Base-by-base conservation (phyloP, 2,113 vertebrate species). In the Oreocharis arfaki region DNA sequence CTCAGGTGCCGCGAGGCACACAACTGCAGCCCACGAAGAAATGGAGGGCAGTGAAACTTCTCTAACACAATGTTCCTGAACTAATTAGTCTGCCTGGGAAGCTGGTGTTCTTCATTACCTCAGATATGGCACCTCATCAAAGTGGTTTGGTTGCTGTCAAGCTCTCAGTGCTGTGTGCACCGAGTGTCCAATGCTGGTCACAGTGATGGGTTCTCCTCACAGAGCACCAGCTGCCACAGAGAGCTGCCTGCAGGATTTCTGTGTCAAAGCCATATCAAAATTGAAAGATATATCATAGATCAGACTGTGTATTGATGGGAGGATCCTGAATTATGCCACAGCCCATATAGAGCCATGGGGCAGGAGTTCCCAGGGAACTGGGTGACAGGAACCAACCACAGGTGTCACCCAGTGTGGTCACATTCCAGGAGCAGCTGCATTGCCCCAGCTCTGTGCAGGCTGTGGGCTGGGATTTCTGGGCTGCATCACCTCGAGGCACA, bases 141-240 rank as follows among this genome's bases (percentile, higher is more conserved):
- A 41, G 75, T 7, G 44, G 7, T 35, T n/a, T 52, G 2, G 0
- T 22, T 28, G 33, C 24, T 61, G 67, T 83, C 41, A 44, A 41
- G 68, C 35, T 49, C 19, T 68, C 15, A 3, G 59, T 5, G 20
- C 53, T 49, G 11, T 13, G 21, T 21, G 50, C 32, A 2, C 67
- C 26, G 67, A 56, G 65, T 5, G 49, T 15, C 57, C 61, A 6
- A 0, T 4, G 49, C 44, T 70, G 84, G 44, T 49, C 81, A 81
- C 8, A 41, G 47, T 1, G 27, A 6, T 11, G 73, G 37, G 19
- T 7, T 44, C 75, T 63, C 56, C 69, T 46, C 19, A 30, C 1
- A 1, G 53, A 27, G 30, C 0, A 1, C 28, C 47, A 13, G 4
- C 15, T 57, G 57, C 68, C 59, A 16, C 0, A 1, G 55, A n/a